phyloP scores from a whole-genome alignment of 2,888 invertebrate species.

The Eupeodes luniger region DNA sequence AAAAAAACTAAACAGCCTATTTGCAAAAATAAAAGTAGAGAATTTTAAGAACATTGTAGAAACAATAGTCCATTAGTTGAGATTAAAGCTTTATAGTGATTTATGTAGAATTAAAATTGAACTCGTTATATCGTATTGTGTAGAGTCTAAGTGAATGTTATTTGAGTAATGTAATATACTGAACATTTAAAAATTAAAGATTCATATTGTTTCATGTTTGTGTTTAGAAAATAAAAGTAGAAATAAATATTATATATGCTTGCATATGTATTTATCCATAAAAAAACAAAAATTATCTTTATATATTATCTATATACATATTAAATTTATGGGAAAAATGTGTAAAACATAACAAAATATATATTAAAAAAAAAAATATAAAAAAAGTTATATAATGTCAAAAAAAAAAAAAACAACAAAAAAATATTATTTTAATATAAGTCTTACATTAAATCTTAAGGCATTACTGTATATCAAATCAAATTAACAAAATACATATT shows the following conservation, averaged over 20 bases:
- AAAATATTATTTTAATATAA: conserved; percentile 8
- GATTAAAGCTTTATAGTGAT: conserved; percentile 45
- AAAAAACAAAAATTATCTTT: conserved; percentile 19
- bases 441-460: conserved; percentile 4
- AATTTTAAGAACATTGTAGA: conserved; percentile 10
- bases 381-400: conserved; percentile 40
- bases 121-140: conserved; percentile 39
- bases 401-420: conserved; percentile 48
- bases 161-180: conserved; percentile 38
- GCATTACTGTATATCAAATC: conserved; percentile 16
- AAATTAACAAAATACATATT: conserved; percentile 22
- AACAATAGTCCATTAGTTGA: conserved; percentile 29
- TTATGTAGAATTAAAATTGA: conserved; percentile 23
- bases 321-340: conserved; percentile 53
- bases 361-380: conserved; percentile 48
- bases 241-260: not conserved
- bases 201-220: conserved; percentile 59
- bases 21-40: not conserved
- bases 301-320: not conserved
- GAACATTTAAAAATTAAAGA: conserved; percentile 51
- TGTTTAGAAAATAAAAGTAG: conserved; percentile 33
- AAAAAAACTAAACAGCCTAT: not conserved
- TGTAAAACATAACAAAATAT: conserved; percentile 40
- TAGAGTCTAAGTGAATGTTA: conserved; percentile 60
- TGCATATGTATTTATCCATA: not conserved